Evolutionary conservation across 2,113 vertebrate species (phyloP).

Genomic region (Osmerus eperlanus): DNA sequence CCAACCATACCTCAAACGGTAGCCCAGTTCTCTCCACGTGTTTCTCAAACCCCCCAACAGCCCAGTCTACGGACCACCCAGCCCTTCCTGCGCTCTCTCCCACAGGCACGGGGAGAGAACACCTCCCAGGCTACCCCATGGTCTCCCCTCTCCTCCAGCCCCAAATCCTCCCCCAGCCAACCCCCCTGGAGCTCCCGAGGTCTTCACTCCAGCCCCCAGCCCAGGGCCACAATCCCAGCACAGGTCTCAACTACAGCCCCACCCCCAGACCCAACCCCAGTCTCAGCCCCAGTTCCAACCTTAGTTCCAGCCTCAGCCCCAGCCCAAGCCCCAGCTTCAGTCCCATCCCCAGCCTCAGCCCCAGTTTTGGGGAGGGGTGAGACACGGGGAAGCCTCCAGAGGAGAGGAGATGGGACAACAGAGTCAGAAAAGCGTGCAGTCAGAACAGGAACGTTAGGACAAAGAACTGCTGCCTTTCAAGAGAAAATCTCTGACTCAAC

Average conservation of each 20-base stretch:
- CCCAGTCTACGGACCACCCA: conserved; percentile 23
- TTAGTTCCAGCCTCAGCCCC: neutral
- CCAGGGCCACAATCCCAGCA: conserved; percentile 26
- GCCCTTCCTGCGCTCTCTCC: conserved; percentile 18
- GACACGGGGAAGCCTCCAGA: conserved; percentile 12
- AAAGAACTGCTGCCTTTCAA: conserved; percentile 44
- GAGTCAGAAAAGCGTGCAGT: conserved; percentile 17
- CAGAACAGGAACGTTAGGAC: conserved; percentile 38
- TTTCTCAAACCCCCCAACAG: conserved; percentile 8
- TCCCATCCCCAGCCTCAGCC: conserved; percentile 15
- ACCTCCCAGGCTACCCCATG: conserved; percentile 33
- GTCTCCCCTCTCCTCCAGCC: conserved; percentile 39
- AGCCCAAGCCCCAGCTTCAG: neutral
- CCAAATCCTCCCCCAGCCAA: conserved; percentile 34
- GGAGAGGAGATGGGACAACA: conserved; percentile 26
- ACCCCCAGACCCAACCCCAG: conserved; percentile 4
- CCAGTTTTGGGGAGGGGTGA: conserved; percentile 22
- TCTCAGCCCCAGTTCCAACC: conserved; percentile 10
- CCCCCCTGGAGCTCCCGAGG: conserved; percentile 36
- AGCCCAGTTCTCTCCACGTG: conserved; percentile 16
- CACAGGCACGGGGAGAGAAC: conserved; percentile 23
- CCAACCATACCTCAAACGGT: conserved; percentile 17
- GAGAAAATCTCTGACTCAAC: conserved; percentile 51
- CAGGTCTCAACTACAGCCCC: neutral
- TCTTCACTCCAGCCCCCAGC: conserved; percentile 19